Evolutionary conservation across 1,140 invertebrate genomes (phyloP).

Genomic region (Globodera rostochiensis): DNA sequence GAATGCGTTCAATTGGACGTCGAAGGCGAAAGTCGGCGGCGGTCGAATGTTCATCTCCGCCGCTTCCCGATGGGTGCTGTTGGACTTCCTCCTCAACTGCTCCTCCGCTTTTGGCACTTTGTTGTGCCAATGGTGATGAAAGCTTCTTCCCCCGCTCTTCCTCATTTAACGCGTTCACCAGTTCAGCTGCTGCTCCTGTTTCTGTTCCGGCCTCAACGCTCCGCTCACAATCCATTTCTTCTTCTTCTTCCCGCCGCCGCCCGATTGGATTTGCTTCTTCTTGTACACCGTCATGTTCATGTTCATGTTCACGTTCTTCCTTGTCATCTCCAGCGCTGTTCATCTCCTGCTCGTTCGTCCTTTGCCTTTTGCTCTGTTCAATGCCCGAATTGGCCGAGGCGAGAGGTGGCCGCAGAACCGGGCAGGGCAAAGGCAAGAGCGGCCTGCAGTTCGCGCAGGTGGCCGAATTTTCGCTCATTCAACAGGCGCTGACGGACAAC

Average conservation of each 20-base stretch:
- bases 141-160: neutral
- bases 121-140: neutral
- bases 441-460: slow-evolving; percentile 65
- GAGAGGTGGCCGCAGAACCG: slow-evolving; percentile 61
- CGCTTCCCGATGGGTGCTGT: neutral
- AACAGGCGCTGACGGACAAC: slow-evolving; percentile 59
- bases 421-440: slow-evolving; percentile 64
- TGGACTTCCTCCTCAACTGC: neutral
- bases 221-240: neutral
- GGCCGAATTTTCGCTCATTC: slow-evolving; percentile 64
- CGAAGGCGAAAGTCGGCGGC: neutral
- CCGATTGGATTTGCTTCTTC: neutral
- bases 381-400: slow-evolving; percentile 34
- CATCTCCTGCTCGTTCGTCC: neutral
- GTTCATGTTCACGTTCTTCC: neutral
- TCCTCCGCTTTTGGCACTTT: neutral
- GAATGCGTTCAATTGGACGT: neutral
- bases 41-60: neutral
- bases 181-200: neutral
- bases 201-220: neutral
- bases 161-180: neutral
- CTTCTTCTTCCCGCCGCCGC: neutral
- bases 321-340: neutral
- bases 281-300: slow-evolving; percentile 4
- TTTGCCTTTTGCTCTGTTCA: neutral